Evolutionary conservation across 1,140 invertebrate species (phyloP).

Genomic region (Lordiphosa mommai): DNA sequence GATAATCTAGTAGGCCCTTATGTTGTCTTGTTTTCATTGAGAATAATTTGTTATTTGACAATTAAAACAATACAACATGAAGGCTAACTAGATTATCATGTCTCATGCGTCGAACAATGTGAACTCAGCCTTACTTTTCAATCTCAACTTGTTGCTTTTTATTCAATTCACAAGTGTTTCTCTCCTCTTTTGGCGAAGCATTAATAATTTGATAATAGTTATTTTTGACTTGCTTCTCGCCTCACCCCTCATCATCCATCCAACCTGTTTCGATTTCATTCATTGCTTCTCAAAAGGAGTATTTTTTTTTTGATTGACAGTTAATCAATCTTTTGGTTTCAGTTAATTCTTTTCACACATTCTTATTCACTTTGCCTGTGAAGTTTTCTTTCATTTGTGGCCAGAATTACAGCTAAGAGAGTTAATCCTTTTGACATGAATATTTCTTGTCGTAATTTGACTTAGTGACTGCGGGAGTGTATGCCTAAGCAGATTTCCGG

Average conservation of each 20-base stretch:
- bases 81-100: no score
- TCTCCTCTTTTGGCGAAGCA: constrained; percentile 17
- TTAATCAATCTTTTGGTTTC: constrained; percentile 68
- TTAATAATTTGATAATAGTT: constrained; percentile 61
- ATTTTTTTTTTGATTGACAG: constrained; percentile 66
- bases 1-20: no score
- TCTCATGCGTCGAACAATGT: no score
- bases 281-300: constrained; percentile 31
- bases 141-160: constrained; percentile 36
- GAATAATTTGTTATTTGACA: no score
- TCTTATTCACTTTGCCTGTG: constrained; percentile 39
- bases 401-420: constrained; percentile 35
- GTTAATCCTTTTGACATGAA: constrained; percentile 69
- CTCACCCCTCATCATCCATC: background rate
- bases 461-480: constrained; percentile 34
- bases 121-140: no score
- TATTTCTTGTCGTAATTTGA: constrained; percentile 44
- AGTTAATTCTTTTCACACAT: constrained; percentile 66
- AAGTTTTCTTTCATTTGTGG: constrained; percentile 38
- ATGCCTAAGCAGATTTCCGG: constrained; percentile 68
- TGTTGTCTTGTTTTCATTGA: no score
- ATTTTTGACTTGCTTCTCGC: constrained; percentile 28
- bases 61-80: no score
- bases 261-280: constrained; percentile 66
- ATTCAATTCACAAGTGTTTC: constrained; percentile 16